Evolutionary conservation across 2,888 invertebrate species (phyloP).

Genomic region (Phlogophora meticulosa): DNA sequence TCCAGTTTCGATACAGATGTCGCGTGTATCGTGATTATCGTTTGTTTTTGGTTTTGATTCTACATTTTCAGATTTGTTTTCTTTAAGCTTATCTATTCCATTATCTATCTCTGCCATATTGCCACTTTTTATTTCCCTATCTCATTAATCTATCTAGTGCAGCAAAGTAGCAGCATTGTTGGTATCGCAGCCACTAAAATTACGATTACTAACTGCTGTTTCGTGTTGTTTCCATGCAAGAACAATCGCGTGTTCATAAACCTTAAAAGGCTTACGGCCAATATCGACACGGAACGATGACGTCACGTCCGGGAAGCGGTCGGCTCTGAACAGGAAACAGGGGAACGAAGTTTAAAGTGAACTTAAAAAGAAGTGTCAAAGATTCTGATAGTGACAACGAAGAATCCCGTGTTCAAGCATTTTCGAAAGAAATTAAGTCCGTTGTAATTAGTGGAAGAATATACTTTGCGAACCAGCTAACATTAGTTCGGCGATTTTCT

Average conservation of each 20-base stretch:
- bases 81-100: neutral
- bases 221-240: conserved; percentile 54
- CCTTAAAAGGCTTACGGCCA: conserved; percentile 53
- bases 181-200: conserved; percentile 48
- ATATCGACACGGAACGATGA: conserved; percentile 70
- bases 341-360: conserved; percentile 56
- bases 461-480: conserved; percentile 2
- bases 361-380: conserved; percentile 54
- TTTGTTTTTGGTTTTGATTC: neutral
- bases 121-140: conserved; percentile 15
- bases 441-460: conserved; percentile 18
- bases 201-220: conserved; percentile 47
- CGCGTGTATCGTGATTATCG: neutral
- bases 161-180: conserved; percentile 33
- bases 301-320: conserved; percentile 72
- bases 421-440: conserved; percentile 27
- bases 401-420: conserved; percentile 33
- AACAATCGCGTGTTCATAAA: conserved; percentile 49
- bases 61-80: neutral
- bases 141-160: conserved; percentile 27
- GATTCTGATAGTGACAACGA: conserved; percentile 53
- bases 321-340: conserved; percentile 66
- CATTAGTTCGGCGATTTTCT: neutral
- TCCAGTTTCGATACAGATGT: neutral
- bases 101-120: neutral